Conservation (phyloP, 92 coral and sea anemone genomes). For the Meandrina meandrites region DNA sequence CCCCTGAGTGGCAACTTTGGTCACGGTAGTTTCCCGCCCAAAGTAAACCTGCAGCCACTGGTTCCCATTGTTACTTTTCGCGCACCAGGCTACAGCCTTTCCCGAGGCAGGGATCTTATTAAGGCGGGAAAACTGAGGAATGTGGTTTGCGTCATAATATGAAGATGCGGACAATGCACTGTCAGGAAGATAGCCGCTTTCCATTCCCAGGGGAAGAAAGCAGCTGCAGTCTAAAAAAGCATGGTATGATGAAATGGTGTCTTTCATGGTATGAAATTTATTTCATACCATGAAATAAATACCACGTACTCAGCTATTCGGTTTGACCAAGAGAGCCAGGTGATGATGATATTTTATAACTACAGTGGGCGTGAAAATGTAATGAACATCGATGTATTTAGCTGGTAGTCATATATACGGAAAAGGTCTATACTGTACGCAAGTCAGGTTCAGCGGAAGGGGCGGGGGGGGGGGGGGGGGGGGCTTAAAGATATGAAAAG, state of each 20-base stretch:
- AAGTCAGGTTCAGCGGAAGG: no score
- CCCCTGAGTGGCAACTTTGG: slow-evolving; percentile 12
- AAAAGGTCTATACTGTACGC: no score
- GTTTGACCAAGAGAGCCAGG: no score
- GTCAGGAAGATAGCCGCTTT: slow-evolving; percentile 27
- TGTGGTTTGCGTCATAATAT: not conserved
- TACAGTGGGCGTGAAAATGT: no score
- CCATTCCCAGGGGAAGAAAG: slow-evolving; percentile 38
- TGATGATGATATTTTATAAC: no score
- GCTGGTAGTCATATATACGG: no score
- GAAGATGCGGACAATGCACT: slow-evolving; percentile 37
- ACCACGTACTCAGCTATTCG: no score
- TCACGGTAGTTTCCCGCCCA: slow-evolving; percentile 23
- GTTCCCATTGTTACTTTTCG: not conserved
- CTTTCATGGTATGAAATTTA: no score
- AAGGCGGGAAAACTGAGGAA: slow-evolving; percentile 12
- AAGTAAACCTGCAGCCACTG: slow-evolving; percentile 46
- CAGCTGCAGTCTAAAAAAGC: slow-evolving; percentile 14
- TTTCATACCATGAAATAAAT: not conserved
- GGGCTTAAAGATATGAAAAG: no score
- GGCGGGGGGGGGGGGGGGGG: no score
- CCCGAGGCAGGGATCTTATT: not conserved
- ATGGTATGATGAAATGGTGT: not conserved
- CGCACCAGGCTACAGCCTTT: slow-evolving; percentile 37
- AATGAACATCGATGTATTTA: no score